Evolutionary conservation across 2,797 vertebrate genomes (phyloP).

Genomic region (Cossypha niveicapilla): DNA sequence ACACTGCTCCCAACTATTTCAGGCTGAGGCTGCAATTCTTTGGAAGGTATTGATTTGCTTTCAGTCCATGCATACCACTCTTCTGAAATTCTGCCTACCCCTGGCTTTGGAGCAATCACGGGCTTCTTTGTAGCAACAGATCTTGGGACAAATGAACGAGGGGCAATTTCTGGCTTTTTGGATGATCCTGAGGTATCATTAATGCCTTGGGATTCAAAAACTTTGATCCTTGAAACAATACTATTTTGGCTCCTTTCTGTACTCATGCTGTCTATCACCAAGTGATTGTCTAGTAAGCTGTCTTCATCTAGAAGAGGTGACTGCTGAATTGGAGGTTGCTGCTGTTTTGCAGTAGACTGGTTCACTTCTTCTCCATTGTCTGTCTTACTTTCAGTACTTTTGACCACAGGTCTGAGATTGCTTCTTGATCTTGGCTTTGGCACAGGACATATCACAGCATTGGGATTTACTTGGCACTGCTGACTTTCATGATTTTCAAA

Average conservation of each 20-base stretch:
- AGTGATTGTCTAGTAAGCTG: conserved; percentile 49
- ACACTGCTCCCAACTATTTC: conserved; percentile 42
- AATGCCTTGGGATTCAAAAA: conserved; percentile 84
- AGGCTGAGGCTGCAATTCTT: conserved; percentile 55
- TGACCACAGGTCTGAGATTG: conserved; percentile 74
- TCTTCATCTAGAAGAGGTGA: conserved; percentile 37
- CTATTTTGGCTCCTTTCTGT: conserved; percentile 77
- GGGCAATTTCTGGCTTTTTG: conserved; percentile 79
- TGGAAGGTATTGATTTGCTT: conserved; percentile 60
- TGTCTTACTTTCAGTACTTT: conserved; percentile 64
- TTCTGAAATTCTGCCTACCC: conserved; percentile 70
- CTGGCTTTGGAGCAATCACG: conserved; percentile 75
- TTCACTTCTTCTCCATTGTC: conserved; percentile 47
- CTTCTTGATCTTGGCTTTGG: conserved; percentile 88
- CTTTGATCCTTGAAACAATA: conserved; percentile 87
- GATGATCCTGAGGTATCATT: conserved; percentile 65
- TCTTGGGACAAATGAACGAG: conserved; percentile 77
- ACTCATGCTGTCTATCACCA: conserved; percentile 78
- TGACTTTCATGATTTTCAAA: conserved; percentile 67
- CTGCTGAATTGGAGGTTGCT: neutral
- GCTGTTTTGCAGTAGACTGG: neutral
- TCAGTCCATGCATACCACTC: conserved; percentile 72
- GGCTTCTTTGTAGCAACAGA: conserved; percentile 83
- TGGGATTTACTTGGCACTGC: conserved; percentile 59
- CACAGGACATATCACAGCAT: conserved; percentile 76